These are phyloP conservation scores for Actenoides lindsayi DNA, from an alignment of 2,113 vertebrate species.

Conservation along the genomic window DNA sequence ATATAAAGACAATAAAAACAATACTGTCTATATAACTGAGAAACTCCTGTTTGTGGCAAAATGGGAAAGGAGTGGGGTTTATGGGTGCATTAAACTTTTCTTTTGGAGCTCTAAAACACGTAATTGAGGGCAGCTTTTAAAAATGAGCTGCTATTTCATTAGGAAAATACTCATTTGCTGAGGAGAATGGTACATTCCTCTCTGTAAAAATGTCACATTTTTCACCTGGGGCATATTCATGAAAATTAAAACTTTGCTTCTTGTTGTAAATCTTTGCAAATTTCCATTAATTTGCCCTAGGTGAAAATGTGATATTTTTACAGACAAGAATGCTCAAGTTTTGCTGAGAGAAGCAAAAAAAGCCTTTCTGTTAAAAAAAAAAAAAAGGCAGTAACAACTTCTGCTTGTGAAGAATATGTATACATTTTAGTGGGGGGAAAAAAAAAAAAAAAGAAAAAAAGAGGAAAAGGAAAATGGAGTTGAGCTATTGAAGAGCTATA, in stretches of 20 bases:
- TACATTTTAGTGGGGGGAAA: not conserved
- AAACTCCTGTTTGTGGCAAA: not conserved
- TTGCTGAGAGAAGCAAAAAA: conserved; percentile 57
- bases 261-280: conserved; percentile 62
- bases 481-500: not conserved
- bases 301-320: conserved; percentile 61
- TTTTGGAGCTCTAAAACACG: not conserved
- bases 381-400: not conserved
- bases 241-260: conserved; percentile 60
- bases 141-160: not conserved
- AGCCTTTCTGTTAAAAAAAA: not conserved
- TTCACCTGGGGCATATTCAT: conserved; percentile 52
- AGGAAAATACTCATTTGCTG: not conserved
- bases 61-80: not conserved
- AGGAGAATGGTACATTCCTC: conserved; percentile 25
- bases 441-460: not conserved
- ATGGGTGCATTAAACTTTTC: not conserved
- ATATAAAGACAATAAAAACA: not conserved
- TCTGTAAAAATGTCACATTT: conserved; percentile 48
- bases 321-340: conserved; percentile 39
- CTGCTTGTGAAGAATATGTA: not conserved
- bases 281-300: conserved; percentile 49
- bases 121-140: conserved; percentile 16
- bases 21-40: not conserved
- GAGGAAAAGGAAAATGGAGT: not conserved